These are phyloP conservation scores for Diprion similis DNA, from an alignment of 1,140 invertebrate species.

Conservation along the genomic window DNA sequence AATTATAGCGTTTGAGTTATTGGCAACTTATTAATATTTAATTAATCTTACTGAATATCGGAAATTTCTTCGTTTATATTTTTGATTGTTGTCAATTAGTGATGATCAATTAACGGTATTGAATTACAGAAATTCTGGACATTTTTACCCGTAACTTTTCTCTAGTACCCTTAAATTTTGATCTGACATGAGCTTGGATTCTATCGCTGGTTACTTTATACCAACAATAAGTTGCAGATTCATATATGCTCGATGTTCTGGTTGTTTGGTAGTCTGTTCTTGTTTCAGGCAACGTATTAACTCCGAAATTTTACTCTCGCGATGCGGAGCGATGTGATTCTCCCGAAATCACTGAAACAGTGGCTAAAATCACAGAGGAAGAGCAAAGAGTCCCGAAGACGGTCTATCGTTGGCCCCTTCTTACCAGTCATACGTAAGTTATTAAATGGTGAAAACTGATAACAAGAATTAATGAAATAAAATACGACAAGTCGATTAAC, in stretches of 20 bases:
- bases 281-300: conserved; percentile 44
- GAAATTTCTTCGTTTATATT: no score
- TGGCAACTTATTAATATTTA: no score
- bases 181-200: no score
- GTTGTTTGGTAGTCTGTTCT: conserved; percentile 13
- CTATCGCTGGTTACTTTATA: no score
- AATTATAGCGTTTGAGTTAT: no score
- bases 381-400: conserved; percentile 34
- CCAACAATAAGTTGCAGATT: no score
- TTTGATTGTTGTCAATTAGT: no score
- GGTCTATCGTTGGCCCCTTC: conserved; percentile 37
- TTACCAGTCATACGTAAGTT: conserved; percentile 49
- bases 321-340: conserved; percentile 27
- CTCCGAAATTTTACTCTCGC: conserved; percentile 51
- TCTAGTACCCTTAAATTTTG: no score
- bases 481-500: not conserved
- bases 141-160: no score
- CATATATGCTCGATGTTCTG: not conserved
- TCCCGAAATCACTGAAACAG: conserved; percentile 29
- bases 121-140: no score
- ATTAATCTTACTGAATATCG: no score
- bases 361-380: conserved; percentile 33
- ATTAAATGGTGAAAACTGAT: not conserved
- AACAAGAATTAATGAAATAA: not conserved
- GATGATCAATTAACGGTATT: no score